These are phyloP conservation scores for Cistogaster globosa DNA, from an alignment of 2,888 invertebrate species.

Conservation along the genomic window DNA sequence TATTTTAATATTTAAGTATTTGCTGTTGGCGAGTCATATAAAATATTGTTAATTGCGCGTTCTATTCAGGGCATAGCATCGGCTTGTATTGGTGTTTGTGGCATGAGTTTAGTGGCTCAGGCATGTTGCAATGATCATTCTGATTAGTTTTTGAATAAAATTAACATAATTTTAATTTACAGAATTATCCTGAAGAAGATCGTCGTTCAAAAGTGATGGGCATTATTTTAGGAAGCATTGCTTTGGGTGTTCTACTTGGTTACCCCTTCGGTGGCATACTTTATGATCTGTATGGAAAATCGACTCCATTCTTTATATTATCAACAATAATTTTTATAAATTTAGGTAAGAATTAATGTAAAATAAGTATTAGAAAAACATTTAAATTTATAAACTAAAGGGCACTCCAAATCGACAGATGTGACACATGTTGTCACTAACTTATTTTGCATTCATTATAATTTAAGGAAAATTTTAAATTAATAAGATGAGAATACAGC, in stretches of 20 bases:
- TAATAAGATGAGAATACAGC: too few relatives aligned
- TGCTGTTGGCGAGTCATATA: constrained; percentile 89
- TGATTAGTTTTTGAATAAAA: not conserved
- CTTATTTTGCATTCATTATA: too few relatives aligned
- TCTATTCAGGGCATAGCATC: constrained; percentile 92
- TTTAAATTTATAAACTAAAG: too few relatives aligned
- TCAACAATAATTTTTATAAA: constrained; percentile 85
- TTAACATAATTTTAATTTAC: not conserved
- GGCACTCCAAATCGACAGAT: too few relatives aligned
- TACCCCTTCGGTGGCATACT: constrained; percentile 92
- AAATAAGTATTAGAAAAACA: too few relatives aligned
- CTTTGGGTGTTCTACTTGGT: constrained; percentile 90
- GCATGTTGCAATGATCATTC: constrained; percentile 74
- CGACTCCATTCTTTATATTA: constrained; percentile 89
- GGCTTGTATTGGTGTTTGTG: constrained; percentile 90
- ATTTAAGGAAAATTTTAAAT: too few relatives aligned
- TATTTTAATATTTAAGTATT: constrained; percentile 85
- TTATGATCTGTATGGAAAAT: constrained; percentile 90
- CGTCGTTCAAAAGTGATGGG: constrained; percentile 89
- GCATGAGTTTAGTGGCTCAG: constrained; percentile 90
- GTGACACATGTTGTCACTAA: too few relatives aligned
- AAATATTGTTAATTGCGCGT: constrained; percentile 88
- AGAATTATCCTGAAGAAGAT: constrained; percentile 82
- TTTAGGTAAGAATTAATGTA: constrained; percentile 80
- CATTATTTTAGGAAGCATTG: constrained; percentile 90